A percentile compares a stretch with the other conserved stretches of the same genome.
These are phyloP conservation scores for Hippocampus abdominalis DNA, from an alignment of 2,113 vertebrate species.

Conservation along the genomic window DNA sequence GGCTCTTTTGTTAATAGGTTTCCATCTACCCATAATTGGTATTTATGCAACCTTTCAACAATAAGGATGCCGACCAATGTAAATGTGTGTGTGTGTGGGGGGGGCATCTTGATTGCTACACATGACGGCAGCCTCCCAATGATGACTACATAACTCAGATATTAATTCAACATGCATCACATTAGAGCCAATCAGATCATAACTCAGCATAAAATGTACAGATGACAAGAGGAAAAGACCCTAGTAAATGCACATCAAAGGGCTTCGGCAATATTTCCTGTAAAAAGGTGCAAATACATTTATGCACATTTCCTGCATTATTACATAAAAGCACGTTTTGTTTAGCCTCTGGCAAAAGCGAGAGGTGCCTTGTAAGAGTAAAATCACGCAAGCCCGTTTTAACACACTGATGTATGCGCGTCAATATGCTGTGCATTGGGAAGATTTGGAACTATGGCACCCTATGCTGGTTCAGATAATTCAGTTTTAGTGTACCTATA, in stretches of 20 bases:
- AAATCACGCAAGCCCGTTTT: conserved; percentile 18
- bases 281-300: conserved; percentile 46
- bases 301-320: conserved; percentile 49
- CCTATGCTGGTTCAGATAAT: conserved; percentile 58
- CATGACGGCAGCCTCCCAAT: conserved; percentile 35
- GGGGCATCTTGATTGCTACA: conserved; percentile 25
- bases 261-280: conserved; percentile 33
- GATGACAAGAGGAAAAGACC: conserved; percentile 25
- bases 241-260: conserved; percentile 41
- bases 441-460: conserved; percentile 51
- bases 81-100: conserved; percentile 21
- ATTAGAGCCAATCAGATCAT: conserved; percentile 40
- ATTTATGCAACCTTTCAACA: conserved; percentile 19
- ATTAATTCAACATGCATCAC: conserved; percentile 52
- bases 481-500: conserved; percentile 39
- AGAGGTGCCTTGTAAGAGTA: conserved; percentile 8
- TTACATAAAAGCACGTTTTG: conserved; percentile 50
- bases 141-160: conserved; percentile 26
- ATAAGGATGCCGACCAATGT: conserved; percentile 20
- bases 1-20: conserved; percentile 31
- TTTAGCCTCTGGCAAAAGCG: conserved; percentile 43
- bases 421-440: conserved; percentile 40
- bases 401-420: conserved; percentile 31
- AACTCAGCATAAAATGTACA: conserved; percentile 42
- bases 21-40: conserved; percentile 31